A percentile compares a stretch with the other conserved stretches of the same genome.
phyloP scores from a whole-genome alignment of 2,888 invertebrate species.

The Siphlonurus alternatus region DNA sequence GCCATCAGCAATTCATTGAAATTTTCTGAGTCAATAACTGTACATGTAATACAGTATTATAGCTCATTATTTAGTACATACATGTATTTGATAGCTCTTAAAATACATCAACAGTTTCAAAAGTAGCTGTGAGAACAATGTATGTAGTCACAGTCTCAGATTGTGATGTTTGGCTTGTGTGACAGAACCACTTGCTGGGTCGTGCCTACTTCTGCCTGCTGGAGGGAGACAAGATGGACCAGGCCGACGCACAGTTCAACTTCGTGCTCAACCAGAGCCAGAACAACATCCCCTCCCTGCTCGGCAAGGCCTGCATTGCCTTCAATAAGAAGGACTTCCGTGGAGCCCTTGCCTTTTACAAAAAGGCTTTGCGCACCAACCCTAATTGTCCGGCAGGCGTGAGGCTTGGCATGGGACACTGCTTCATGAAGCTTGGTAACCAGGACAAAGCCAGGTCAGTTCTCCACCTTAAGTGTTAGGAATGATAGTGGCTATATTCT shows the following conservation, averaged over 20 bases:
- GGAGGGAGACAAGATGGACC: slow-evolving; percentile 99
- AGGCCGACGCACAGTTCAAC: slow-evolving; percentile 98
- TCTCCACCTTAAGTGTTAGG: not conserved
- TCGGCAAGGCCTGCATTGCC: slow-evolving; percentile 98
- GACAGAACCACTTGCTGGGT: slow-evolving; percentile 89
- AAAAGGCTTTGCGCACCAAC: slow-evolving; percentile 90
- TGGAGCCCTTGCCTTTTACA: slow-evolving; percentile 92
- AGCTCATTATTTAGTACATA: too few relatives aligned
- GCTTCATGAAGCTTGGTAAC: slow-evolving; percentile 91
- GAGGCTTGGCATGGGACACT: slow-evolving; percentile 95
- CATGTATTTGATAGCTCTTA: too few relatives aligned
- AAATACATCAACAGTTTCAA: too few relatives aligned
- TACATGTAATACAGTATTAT: too few relatives aligned
- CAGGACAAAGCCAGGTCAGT: slow-evolving; percentile 77
- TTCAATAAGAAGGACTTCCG: slow-evolving; percentile 95
- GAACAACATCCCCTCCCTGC: slow-evolving; percentile 88
- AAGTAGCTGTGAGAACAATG: too few relatives aligned
- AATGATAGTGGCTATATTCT: not conserved
- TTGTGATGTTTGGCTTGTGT: too few relatives aligned
- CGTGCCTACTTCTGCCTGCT: slow-evolving; percentile 94
- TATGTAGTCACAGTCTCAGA: too few relatives aligned
- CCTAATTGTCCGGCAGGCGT: slow-evolving; percentile 95
- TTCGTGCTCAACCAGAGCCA: slow-evolving; percentile 92
- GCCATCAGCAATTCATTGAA: too few relatives aligned
- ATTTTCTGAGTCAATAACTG: too few relatives aligned